Conservation (phyloP, 2,113 vertebrate genomes). For the Phainopepla nitens region DNA sequence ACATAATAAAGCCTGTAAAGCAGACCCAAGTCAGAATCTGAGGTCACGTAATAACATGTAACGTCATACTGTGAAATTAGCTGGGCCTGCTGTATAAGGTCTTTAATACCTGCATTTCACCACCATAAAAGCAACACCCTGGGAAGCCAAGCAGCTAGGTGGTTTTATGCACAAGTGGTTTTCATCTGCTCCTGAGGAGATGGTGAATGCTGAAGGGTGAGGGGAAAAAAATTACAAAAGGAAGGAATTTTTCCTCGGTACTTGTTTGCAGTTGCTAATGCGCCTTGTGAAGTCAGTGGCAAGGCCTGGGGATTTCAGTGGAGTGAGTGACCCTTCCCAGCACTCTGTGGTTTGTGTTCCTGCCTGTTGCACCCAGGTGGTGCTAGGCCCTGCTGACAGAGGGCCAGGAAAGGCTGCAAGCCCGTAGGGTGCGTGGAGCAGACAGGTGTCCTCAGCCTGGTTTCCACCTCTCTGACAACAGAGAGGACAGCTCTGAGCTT, state of each 20-base stretch:
- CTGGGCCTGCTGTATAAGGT: neutral
- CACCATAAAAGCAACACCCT: neutral
- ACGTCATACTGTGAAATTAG: neutral
- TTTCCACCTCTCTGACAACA: neutral
- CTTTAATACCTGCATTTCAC: fast-evolving
- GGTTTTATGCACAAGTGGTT: neutral
- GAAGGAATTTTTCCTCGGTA: neutral
- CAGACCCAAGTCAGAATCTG: neutral
- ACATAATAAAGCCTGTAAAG: neutral
- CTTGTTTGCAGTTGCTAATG: neutral
- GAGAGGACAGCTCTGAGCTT: neutral
- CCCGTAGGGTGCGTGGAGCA: fast-evolving
- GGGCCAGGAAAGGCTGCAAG: neutral
- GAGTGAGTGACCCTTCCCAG: neutral
- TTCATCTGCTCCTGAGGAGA: neutral
- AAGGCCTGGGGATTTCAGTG: neutral
- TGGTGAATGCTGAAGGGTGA: neutral
- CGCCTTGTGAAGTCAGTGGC: neutral
- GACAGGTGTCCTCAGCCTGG: neutral
- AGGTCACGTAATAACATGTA: neutral
- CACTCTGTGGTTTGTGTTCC: fast-evolving
- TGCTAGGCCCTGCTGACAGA: fast-evolving
- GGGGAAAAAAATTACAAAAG: neutral
- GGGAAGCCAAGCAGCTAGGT: neutral
- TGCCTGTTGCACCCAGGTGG: fast-evolving